These are phyloP conservation scores for Ammodytes dubius DNA, from an alignment of 2,113 vertebrate genomes.

Conservation along the genomic window DNA sequence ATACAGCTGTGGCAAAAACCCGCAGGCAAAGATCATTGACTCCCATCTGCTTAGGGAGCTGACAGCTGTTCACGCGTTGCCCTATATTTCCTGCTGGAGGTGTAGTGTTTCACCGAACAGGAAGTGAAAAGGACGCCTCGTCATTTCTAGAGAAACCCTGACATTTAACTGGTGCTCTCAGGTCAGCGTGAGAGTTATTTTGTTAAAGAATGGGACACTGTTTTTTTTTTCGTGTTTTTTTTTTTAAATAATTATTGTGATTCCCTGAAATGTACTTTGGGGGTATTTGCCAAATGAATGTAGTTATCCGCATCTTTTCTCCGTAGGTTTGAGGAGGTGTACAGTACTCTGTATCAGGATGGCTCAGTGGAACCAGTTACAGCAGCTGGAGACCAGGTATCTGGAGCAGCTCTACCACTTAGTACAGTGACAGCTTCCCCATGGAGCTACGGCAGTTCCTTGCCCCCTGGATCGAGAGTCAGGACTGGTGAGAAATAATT, in stretches of 20 bases:
- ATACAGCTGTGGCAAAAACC: not conserved
- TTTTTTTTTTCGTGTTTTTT: not conserved
- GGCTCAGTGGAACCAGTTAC: conserved; percentile 99
- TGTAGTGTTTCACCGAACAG: conserved; percentile 60
- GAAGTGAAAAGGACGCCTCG: conserved; percentile 62
- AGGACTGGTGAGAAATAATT: conserved; percentile 91
- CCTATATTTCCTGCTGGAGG: conserved; percentile 44
- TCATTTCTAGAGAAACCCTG: conserved; percentile 44
- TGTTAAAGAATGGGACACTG: not conserved
- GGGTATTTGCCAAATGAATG: not conserved
- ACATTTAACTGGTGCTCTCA: conserved; percentile 31
- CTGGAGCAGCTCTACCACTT: conserved; percentile 98
- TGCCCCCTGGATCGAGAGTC: conserved; percentile 98
- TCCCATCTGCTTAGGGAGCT: not conserved
- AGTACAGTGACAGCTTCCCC: conserved; percentile 98
- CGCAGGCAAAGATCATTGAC: conserved; percentile 13
- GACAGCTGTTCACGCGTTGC: conserved; percentile 51
- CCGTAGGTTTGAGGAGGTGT: conserved; percentile 42
- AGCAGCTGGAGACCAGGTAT: conserved; percentile 97
- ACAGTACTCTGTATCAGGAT: conserved; percentile 81
- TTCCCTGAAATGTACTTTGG: not conserved
- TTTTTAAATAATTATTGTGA: not conserved
- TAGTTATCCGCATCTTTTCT: not conserved
- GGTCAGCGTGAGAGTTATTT: not conserved
- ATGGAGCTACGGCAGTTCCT: conserved; percentile 98